These are phyloP conservation scores for Herminia tarsipennalis DNA, from an alignment of 2,888 invertebrate genomes.

Conservation along the genomic window DNA sequence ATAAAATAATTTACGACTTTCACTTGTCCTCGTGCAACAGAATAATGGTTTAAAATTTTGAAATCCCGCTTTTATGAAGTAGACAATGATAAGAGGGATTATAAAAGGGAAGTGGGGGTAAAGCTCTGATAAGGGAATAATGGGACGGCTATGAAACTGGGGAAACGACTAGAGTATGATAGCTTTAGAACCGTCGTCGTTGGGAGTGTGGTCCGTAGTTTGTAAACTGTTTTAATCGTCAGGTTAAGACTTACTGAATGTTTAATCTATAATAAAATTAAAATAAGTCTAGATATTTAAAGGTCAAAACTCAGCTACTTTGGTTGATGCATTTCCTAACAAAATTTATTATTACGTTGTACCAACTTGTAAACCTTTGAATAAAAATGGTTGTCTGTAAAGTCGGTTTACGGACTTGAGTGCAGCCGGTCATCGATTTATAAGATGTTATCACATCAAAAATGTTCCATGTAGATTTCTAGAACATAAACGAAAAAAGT, in stretches of 20 bases:
- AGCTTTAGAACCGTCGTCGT: conserved; percentile 24
- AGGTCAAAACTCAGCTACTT: neutral
- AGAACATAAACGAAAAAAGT: too few species aligned
- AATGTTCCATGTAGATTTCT: too few species aligned
- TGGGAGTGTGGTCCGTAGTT: conserved; percentile 14
- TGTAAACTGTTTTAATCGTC: conserved; percentile 11
- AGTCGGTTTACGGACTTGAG: too few species aligned
- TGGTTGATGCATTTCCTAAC: too few species aligned
- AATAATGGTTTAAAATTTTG: conserved; percentile 73
- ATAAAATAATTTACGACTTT: conserved; percentile 67
- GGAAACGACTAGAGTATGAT: conserved; percentile 26
- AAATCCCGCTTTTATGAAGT: conserved; percentile 74
- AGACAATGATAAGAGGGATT: conserved; percentile 75
- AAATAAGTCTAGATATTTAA: neutral
- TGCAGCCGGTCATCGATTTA: too few species aligned
- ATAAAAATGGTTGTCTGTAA: too few species aligned
- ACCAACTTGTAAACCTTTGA: too few species aligned
- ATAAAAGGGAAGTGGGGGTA: conserved; percentile 71
- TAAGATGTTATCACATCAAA: too few species aligned
- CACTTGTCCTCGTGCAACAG: conserved; percentile 59
- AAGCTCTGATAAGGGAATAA: conserved; percentile 76
- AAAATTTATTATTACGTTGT: too few species aligned
- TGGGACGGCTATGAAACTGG: conserved; percentile 68
- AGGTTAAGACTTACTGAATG: conserved; percentile 12
- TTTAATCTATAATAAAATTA: conserved; percentile 2